Base-by-base conservation (phyloP, 2,888 invertebrate species). In the Zaprionus obscuricornis region DNA sequence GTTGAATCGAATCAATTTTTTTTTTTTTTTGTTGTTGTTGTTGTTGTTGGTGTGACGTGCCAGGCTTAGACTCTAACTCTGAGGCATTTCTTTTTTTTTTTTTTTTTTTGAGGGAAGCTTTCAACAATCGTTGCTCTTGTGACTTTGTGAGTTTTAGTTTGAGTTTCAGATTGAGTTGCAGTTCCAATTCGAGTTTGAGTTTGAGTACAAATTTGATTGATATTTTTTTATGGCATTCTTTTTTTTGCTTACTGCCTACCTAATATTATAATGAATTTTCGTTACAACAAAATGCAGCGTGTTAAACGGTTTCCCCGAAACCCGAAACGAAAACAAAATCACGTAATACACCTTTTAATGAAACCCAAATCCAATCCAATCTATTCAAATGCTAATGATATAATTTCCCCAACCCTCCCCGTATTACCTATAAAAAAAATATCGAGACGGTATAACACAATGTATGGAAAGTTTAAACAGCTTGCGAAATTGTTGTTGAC, bases 331-430 rank as follows among this genome's bases (percentile, higher is more conserved):
- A 59, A 49, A 59, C 43, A 64, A 54, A 63, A n/a, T 74, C 75
- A 78, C 76, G 79, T 77, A 74, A 82, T 60, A 52, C 4, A n/a
- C n/a, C n/a, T 5, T 22, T 22, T 22, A 7, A 7, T 7, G 22
- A 7, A n/a, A n/a, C 31, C 33, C 17, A 52, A 45, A 46, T 24
- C 20, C 5, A 47, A 70, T 77, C 47, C 55, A 59, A 66, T 22
- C 54, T 52, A 74, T 82, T 71, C 49, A 71, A 68, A 79, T 83
- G 65, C 40, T 52, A 68, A 63, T 72, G 55, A 66, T 46, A 68
- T 39, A 49, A 50, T 79, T 83, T 65, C 39, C 29, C 14, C 54
- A 52, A 14, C 26, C 1, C 16, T 31, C 24, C n/a, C n/a, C n/a
- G n/a, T n/a, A n/a, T n/a, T n/a, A n/a, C n/a, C n/a, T n/a, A n/a